These are phyloP conservation scores for Chirona hameri DNA, from an alignment of 2,888 invertebrate genomes.

Conservation along the genomic window DNA sequence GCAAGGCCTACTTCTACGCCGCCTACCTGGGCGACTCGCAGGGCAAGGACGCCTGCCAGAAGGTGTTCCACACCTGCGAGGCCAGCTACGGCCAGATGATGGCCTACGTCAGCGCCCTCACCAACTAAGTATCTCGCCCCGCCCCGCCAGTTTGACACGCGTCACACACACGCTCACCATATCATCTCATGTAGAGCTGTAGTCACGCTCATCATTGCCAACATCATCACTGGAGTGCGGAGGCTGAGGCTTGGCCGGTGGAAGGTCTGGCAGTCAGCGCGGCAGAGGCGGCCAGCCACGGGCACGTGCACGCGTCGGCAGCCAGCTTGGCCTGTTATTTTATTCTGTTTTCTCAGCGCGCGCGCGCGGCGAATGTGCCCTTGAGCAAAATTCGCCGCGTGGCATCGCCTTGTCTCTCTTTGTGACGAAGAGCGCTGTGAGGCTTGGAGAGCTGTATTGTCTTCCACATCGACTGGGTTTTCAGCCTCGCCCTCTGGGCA, in stretches of 20 bases:
- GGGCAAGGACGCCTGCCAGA: conserved; percentile 6
- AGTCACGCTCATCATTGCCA: neutral
- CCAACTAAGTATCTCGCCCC: neutral
- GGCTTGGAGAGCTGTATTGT: neutral
- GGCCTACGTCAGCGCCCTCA: neutral
- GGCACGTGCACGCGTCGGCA: neutral
- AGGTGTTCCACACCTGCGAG: conserved; percentile 24
- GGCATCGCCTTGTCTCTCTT: neutral
- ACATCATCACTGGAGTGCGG: neutral
- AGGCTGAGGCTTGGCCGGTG: neutral
- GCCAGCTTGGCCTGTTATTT: neutral
- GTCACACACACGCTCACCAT: neutral
- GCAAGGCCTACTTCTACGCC: conserved; percentile 28
- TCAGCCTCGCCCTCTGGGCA: neutral
- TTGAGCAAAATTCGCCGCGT: neutral
- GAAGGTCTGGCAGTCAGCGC: neutral
- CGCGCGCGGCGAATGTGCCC: neutral
- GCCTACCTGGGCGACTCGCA: conserved; percentile 14
- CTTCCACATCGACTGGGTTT: neutral
- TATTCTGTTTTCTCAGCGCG: neutral
- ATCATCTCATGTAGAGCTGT: neutral
- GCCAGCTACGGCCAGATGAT: conserved; percentile 23
- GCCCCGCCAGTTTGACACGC: neutral
- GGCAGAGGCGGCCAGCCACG: neutral
- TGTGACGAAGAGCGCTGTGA: neutral